Evolutionary conservation across 2,797 vertebrate genomes (phyloP), one percentile per base, ranked within the genome.

Genomic region (Danionella dracula): DNA sequence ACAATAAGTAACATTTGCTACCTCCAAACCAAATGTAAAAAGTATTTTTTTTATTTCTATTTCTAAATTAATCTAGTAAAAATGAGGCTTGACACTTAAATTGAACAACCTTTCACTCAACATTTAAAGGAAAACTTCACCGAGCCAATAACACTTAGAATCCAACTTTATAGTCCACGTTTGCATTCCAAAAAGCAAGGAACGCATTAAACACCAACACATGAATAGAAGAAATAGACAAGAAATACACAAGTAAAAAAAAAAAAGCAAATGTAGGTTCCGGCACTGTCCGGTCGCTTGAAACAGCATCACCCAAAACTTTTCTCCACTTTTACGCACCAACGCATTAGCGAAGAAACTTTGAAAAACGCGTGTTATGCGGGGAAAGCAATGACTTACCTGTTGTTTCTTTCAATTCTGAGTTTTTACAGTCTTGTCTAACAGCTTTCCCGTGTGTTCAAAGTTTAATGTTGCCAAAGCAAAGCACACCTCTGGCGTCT

Each of bases 371-470:
- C n/a, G 4, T 45, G 64, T 40, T 21, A 34, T 27, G 60, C 37
- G 12, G 54, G 34, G 21, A 62, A 70, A 23, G n/a, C 20, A 29
- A 21, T 1, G 40, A 50, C 46, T 71, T 80, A 82, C 80, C 80
- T 78, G 66, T 61, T 62, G 3, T 35, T 19, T 56, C 27, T 19
- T 27, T 53, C 49, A 19, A 46, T 57, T 42, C 19, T 44, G 38
- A 29, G 32, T 48, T 32, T 45, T 61, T 11, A 44, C 42, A 32
- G 23, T 27, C 20, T 54, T 70, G 16, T 63, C 45, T 17, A 59
- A 34, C 77, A 77, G 76, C 49, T 19, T 76, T 59, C 42, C n/a
- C 34, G 35, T 19, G 49, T 68, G 35, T 62, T 65, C 49, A 42
- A 34, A 54, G 68, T 66, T 63, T 72, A 44, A 53, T 61, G 66